These are phyloP conservation scores for Eristalis tenax DNA, from an alignment of 2,888 invertebrate genomes.

Conservation along the genomic window DNA sequence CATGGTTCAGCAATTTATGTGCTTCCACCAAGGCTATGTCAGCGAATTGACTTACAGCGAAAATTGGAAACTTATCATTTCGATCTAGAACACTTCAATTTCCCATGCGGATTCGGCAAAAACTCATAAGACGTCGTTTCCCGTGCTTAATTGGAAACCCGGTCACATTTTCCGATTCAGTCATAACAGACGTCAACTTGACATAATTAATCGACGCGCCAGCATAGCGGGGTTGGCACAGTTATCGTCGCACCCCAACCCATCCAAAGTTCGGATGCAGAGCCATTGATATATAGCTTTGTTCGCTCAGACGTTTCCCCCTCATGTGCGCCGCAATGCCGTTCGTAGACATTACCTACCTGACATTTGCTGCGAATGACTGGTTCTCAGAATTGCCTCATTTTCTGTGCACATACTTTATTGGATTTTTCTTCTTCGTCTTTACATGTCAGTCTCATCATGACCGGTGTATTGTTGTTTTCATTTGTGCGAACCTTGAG, in stretches of 20 bases:
- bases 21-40: not conserved
- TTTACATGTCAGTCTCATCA: constrained; percentile 18
- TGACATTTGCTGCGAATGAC: constrained; percentile 10
- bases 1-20: not conserved
- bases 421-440: constrained; percentile 27
- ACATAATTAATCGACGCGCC: constrained; percentile 34
- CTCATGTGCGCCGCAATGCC: too few relatives aligned
- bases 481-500: constrained; percentile 48
- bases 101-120: constrained; percentile 7
- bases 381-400: not conserved
- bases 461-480: constrained; percentile 23
- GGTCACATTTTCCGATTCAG: constrained; percentile 25
- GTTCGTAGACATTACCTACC: not conserved
- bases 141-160: constrained; percentile 28
- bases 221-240: not conserved
- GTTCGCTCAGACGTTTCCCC: constrained; percentile 4
- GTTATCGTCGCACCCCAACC: not conserved
- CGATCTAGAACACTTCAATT: constrained; percentile 7
- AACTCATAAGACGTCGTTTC: not conserved
- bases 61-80: constrained; percentile 26
- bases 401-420: constrained; percentile 14
- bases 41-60: not conserved
- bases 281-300: constrained; percentile 14
- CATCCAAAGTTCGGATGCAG: not conserved
- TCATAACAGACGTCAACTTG: constrained; percentile 29